Conservation (phyloP, 2,113 vertebrate species). For the Trogon surrucura region DNA sequence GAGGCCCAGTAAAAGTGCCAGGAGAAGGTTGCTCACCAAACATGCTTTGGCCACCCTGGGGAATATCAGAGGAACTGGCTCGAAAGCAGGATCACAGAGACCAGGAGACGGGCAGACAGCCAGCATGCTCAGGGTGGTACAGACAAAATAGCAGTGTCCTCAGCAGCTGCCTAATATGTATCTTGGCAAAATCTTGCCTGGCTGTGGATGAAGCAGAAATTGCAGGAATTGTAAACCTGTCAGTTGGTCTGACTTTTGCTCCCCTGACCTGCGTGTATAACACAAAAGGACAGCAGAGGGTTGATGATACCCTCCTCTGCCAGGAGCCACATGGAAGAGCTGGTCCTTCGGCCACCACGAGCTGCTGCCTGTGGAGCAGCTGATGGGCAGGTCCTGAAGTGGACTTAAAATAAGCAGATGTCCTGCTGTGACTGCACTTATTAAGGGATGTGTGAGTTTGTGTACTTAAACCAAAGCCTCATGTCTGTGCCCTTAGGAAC, state of each 20-base stretch:
- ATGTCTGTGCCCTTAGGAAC: fast-evolving
- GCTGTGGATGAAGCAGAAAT: conserved; percentile 16
- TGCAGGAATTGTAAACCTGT: fast-evolving
- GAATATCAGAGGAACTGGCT: fast-evolving
- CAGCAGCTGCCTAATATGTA: conserved; percentile 34
- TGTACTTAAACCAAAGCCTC: background rate
- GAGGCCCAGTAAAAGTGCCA: background rate
- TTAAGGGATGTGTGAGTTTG: background rate
- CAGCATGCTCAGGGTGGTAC: background rate
- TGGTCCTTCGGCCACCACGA: background rate
- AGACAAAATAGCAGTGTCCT: conserved; percentile 37
- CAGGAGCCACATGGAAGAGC: background rate
- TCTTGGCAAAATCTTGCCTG: background rate
- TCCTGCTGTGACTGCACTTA: background rate
- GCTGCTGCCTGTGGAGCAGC: background rate
- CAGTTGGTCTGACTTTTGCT: background rate
- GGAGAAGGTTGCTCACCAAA: background rate
- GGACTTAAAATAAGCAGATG: background rate
- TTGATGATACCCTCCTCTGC: background rate
- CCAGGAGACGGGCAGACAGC: background rate
- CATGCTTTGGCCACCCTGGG: fast-evolving
- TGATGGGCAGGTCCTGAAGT: background rate
- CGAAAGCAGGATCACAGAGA: fast-evolving
- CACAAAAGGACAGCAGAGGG: fast-evolving
- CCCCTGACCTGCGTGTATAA: background rate